These are phyloP conservation scores for Himalopsyche anomala DNA, from an alignment of 2,888 invertebrate genomes.

Conservation along the genomic window DNA sequence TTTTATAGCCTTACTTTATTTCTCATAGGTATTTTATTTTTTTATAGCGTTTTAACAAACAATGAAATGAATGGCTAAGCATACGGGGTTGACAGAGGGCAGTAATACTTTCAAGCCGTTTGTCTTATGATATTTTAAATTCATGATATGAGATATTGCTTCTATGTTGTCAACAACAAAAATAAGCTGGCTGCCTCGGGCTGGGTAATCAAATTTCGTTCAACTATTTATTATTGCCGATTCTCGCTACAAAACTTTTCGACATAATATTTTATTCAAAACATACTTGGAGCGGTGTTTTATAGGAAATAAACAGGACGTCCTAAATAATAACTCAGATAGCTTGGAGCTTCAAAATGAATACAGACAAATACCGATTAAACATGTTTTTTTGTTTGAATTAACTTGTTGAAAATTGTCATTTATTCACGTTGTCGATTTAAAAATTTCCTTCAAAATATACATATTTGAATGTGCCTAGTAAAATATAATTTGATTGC, in stretches of 20 bases:
- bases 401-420: too few species aligned
- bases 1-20: too few species aligned
- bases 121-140: too few species aligned
- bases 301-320: constrained; percentile 26
- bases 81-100: too few species aligned
- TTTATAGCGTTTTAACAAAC: too few species aligned
- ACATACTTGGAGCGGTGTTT: background rate
- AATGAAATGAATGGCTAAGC: too few species aligned
- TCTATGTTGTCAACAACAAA: background rate
- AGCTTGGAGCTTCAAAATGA: background rate
- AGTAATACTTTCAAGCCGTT: too few species aligned
- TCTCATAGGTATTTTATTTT: too few species aligned
- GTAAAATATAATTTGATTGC: too few species aligned
- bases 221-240: constrained; percentile 21
- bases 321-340: constrained; percentile 9
- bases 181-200: background rate
- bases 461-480: too few species aligned
- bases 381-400: background rate
- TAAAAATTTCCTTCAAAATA: too few species aligned
- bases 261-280: constrained; percentile 34
- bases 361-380: background rate
- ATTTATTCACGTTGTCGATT: too few species aligned
- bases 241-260: constrained; percentile 6
- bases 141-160: constrained; percentile 5
- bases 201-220: constrained; percentile 1